phyloP scores from a whole-genome alignment of 1,140 invertebrate genomes.

The Platyscapa corneri region DNA sequence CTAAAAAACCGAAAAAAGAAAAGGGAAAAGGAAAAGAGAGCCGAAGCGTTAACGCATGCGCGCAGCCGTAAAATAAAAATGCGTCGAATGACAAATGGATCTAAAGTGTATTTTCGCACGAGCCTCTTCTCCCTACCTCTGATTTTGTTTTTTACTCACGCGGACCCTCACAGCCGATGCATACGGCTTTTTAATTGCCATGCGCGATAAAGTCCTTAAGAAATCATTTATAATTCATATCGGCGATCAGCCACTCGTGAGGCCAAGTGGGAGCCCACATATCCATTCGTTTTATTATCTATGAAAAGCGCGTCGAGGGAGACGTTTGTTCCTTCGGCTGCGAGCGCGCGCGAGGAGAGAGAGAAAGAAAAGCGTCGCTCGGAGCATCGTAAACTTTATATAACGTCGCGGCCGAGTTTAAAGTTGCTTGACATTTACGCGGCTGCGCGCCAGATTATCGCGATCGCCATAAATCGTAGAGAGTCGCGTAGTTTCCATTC shows the following conservation, averaged over 20 bases:
- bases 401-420: conserved; percentile 31
- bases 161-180: background rate
- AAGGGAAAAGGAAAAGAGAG: background rate
- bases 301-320: conserved; percentile 23
- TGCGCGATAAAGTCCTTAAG: conserved; percentile 46
- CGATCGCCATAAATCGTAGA: conserved; percentile 47
- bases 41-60: background rate
- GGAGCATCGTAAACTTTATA: conserved; percentile 42
- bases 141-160: background rate
- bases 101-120: conserved; percentile 43
- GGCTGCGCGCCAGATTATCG: conserved; percentile 24
- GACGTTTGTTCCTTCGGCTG: background rate
- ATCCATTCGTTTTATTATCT: conserved; percentile 43
- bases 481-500: background rate
- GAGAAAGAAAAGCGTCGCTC: background rate
- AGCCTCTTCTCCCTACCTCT: background rate
- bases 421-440: conserved; percentile 46
- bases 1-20: background rate
- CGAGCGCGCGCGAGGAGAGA: background rate
- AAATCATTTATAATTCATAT: conserved; percentile 53
- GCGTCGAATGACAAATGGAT: conserved; percentile 43
- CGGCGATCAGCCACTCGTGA: conserved; percentile 26
- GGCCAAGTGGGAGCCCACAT: conserved; percentile 4
- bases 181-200: conserved; percentile 46
- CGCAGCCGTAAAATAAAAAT: background rate